phyloP scores from a whole-genome alignment of 2,797 vertebrate species.

The Cichlasoma orientale region DNA sequence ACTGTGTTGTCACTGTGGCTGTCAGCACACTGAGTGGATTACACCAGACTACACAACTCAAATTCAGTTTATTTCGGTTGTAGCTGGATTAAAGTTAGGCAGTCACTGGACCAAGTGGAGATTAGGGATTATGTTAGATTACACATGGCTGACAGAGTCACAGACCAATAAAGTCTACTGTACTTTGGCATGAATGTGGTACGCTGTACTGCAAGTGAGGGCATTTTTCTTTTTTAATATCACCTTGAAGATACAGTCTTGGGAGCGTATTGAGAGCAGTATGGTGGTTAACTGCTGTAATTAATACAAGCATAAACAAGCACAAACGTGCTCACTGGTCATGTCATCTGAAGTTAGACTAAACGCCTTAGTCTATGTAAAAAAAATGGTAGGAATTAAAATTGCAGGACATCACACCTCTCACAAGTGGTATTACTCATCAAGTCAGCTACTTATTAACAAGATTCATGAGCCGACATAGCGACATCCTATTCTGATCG shows the following conservation, averaged over 20 bases:
- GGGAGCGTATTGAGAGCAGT: background rate
- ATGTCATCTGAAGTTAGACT: background rate
- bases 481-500: background rate
- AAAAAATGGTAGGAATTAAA: background rate
- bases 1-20: slow-evolving; percentile 51
- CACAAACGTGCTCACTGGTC: background rate
- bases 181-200: slow-evolving; percentile 20
- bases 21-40: slow-evolving; percentile 68
- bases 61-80: slow-evolving; percentile 56
- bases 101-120: slow-evolving; percentile 61
- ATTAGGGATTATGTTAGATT: slow-evolving; percentile 71
- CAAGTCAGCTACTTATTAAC: background rate
- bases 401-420: background rate
- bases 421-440: background rate
- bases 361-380: background rate
- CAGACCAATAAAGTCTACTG: slow-evolving; percentile 22
- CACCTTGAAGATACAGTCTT: background rate
- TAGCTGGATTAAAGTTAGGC: slow-evolving; percentile 61
- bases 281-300: background rate
- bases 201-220: background rate
- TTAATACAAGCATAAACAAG: background rate
- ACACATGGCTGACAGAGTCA: slow-evolving; percentile 35
- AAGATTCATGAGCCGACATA: background rate
- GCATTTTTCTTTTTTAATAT: background rate
- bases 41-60: slow-evolving; percentile 46